These are phyloP conservation scores for Umimayanthus chanpuru DNA, from an alignment of 92 coral and sea anemone genomes.

Conservation along the genomic window DNA sequence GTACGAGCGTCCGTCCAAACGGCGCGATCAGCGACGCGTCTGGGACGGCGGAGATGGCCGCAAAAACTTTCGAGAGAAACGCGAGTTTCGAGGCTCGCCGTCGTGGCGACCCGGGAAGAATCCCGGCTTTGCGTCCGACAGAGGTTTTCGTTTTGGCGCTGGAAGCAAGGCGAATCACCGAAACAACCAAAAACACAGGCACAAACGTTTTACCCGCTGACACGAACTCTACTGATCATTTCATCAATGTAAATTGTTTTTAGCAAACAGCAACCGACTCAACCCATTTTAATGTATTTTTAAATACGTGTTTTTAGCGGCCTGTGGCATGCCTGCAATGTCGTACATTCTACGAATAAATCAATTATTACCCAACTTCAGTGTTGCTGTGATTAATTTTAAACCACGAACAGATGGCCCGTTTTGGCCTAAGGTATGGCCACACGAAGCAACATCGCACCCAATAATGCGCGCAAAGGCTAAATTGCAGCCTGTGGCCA, in stretches of 20 bases:
- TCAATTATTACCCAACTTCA: background rate
- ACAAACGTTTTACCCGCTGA: background rate
- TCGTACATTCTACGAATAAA: background rate
- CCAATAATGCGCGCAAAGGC: no score
- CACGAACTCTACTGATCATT: background rate
- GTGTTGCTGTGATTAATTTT: background rate
- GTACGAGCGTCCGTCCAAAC: background rate
- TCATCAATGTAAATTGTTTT: background rate
- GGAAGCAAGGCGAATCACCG: background rate
- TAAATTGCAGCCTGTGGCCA: no score
- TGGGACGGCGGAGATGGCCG: background rate
- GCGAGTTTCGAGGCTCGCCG: background rate
- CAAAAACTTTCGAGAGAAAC: conserved; percentile 1
- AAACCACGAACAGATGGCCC: background rate
- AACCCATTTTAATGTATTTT: no score
- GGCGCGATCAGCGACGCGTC: background rate
- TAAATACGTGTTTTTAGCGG: no score
- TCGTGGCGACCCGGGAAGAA: background rate
- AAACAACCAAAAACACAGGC: background rate
- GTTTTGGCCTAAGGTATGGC: no score
- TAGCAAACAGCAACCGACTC: background rate
- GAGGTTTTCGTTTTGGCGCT: conserved; percentile 22
- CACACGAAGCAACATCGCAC: no score
- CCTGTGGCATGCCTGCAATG: background rate
- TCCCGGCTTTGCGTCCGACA: conserved; percentile 3